Conservation (phyloP, 2,113 vertebrate species). For the Silurus glanis region DNA sequence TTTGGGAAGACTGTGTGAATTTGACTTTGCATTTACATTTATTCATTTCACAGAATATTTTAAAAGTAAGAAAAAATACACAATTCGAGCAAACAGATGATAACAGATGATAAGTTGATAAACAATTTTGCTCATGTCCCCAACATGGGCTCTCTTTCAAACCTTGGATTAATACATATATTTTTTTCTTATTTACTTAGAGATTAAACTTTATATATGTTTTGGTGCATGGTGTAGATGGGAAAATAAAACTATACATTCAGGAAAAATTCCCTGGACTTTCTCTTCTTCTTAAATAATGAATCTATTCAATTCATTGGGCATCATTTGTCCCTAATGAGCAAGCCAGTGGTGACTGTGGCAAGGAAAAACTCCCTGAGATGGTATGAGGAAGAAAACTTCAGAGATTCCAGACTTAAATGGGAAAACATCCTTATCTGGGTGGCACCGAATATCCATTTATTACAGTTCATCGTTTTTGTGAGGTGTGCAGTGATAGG, state of each 20-base stretch:
- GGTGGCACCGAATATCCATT: too few species aligned
- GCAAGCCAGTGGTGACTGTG: too few species aligned
- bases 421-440: too few species aligned
- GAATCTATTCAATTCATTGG: too few species aligned
- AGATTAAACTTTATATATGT: too few species aligned
- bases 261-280: neutral
- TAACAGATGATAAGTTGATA: neutral
- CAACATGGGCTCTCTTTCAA: neutral
- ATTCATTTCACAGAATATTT: neutral
- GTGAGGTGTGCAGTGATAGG: too few species aligned
- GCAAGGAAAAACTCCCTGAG: too few species aligned
- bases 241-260: conserved; percentile 7
- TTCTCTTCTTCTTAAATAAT: neutral
- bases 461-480: too few species aligned
- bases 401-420: too few species aligned
- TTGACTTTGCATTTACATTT: neutral
- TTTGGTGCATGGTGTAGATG: neutral
- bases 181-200: too few species aligned
- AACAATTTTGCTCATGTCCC: neutral
- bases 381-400: too few species aligned
- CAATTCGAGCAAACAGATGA: neutral
- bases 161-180: neutral
- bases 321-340: too few species aligned
- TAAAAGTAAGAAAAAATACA: neutral
- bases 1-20: neutral